Conservation (phyloP, 2,113 vertebrate species). For the Suricata suricatta region DNA sequence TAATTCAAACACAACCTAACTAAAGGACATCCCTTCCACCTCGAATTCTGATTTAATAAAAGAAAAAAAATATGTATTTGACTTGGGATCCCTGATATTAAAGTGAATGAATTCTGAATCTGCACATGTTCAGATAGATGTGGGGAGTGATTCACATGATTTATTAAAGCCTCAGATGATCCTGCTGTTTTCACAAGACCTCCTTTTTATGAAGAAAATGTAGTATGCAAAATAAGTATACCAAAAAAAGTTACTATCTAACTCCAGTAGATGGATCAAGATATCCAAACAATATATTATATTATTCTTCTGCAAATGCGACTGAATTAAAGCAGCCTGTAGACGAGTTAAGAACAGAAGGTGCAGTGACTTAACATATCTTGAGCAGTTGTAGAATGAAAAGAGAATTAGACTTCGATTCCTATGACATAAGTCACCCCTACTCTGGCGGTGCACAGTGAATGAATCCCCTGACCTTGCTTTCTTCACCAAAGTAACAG, state of each 20-base stretch:
- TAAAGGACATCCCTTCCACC: neutral
- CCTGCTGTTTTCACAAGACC: neutral
- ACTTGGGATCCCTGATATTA: neutral
- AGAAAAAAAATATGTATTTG: neutral
- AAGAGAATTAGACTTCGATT: neutral
- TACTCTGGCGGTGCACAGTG: neutral
- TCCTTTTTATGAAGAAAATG: neutral
- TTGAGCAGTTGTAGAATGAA: neutral
- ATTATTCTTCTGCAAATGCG: neutral
- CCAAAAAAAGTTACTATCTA: neutral
- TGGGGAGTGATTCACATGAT: neutral
- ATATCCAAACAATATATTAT: neutral
- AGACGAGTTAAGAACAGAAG: neutral
- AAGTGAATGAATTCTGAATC: constrained; percentile 10
- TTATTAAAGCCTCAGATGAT: neutral
- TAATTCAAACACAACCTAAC: neutral
- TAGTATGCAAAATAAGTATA: neutral
- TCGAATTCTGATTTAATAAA: neutral
- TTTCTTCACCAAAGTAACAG: neutral
- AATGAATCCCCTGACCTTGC: neutral
- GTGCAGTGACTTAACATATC: neutral
- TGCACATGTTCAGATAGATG: neutral
- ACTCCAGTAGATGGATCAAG: neutral
- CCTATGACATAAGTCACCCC: neutral
- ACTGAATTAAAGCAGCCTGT: neutral